phyloP scores from a whole-genome alignment of 2,888 invertebrate species.

The Linyphia triangularis region DNA sequence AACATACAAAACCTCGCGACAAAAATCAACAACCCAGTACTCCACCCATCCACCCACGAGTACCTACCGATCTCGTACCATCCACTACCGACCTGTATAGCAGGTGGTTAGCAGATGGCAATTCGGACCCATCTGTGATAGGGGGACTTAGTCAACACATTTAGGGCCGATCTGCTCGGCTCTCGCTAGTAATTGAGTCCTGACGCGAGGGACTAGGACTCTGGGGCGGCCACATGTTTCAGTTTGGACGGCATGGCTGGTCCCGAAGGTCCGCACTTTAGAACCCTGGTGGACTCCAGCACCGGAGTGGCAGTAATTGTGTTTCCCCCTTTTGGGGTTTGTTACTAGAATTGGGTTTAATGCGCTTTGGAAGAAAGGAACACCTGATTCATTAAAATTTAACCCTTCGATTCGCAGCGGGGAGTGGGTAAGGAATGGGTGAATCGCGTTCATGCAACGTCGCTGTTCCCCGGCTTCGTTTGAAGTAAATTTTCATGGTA shows the following conservation, averaged over 20 bases:
- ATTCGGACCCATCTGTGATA: constrained; percentile 59
- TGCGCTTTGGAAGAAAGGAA: background rate
- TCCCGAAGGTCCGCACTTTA: background rate
- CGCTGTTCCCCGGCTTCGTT: too few relatives aligned
- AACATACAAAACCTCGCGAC: too few relatives aligned
- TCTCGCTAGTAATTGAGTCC: constrained; percentile 64
- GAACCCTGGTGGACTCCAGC: background rate
- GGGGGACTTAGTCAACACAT: constrained; percentile 73
- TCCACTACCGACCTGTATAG: constrained; percentile 44
- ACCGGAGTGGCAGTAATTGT: background rate
- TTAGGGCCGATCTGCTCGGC: constrained; percentile 43
- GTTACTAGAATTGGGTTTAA: constrained; percentile 19
- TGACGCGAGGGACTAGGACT: constrained; percentile 53
- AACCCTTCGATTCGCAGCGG: constrained; percentile 14
- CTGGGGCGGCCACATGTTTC: constrained; percentile 65
- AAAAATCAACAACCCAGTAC: background rate
- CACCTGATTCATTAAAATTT: constrained; percentile 34
- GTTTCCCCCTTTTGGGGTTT: constrained; percentile 12
- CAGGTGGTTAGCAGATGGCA: constrained; percentile 73
- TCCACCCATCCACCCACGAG: background rate
- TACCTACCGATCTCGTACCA: constrained; percentile 12
- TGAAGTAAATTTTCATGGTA: too few relatives aligned
- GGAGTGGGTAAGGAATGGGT: too few relatives aligned
- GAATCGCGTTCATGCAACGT: too few relatives aligned
- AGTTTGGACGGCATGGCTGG: constrained; percentile 30